These are phyloP conservation scores for Uloborus plumipes DNA, from an alignment of 2,888 invertebrate genomes.

Conservation along the genomic window DNA sequence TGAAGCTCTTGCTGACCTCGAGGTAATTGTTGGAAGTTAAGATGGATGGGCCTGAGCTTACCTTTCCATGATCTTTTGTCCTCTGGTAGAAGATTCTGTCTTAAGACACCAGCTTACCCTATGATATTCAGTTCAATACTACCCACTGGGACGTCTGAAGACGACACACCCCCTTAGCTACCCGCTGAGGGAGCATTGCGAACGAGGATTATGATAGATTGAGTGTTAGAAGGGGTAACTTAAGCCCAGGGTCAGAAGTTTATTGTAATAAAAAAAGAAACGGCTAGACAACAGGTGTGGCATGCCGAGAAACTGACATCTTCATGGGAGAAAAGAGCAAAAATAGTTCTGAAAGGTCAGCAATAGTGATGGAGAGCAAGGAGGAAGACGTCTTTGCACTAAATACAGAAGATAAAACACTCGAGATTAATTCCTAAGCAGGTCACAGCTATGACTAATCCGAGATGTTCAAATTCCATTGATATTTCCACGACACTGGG, in stretches of 20 bases:
- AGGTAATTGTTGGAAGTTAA: conserved; percentile 52
- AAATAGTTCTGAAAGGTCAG: conserved; percentile 4
- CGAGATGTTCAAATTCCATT: no score
- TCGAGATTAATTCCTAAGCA: not conserved
- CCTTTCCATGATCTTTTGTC: conserved; percentile 44
- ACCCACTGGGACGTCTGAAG: conserved; percentile 33
- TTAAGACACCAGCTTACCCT: not conserved
- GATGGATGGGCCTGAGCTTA: conserved; percentile 42
- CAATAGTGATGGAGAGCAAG: not conserved
- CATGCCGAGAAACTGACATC: conserved; percentile 14
- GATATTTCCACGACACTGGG: no score
- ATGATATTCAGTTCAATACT: conserved; percentile 3
- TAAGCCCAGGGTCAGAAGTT: conserved; percentile 51
- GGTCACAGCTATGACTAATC: no score
- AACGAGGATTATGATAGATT: conserved; percentile 40
- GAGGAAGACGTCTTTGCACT: not conserved
- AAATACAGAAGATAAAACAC: conserved; percentile 2
- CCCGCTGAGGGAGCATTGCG: conserved; percentile 36
- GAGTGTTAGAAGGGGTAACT: conserved; percentile 47
- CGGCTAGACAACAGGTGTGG: conserved; percentile 39
- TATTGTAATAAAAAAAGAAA: conserved; percentile 17
- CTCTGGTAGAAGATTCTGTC: not conserved
- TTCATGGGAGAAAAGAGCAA: not conserved
- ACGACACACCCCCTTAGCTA: conserved; percentile 37
- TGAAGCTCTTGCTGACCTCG: conserved; percentile 39